These are phyloP conservation scores for Anabas testudineus DNA, from an alignment of 2,797 vertebrate species.

Conservation along the genomic window DNA sequence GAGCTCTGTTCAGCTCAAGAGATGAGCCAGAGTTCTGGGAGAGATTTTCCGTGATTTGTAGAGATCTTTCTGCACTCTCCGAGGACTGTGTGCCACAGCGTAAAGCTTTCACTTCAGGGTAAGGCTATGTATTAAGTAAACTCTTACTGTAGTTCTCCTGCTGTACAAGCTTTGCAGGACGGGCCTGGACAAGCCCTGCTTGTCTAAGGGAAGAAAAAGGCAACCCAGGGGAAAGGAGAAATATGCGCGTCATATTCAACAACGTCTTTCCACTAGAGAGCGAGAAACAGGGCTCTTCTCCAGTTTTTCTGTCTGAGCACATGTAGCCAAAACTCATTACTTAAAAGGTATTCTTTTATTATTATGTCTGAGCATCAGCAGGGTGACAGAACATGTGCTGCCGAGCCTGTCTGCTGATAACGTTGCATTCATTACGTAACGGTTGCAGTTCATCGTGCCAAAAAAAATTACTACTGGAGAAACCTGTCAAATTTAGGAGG, in stretches of 20 bases:
- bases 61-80: neutral
- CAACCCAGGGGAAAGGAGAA: constrained; percentile 30
- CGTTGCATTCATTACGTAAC: neutral
- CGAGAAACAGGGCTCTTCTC: constrained; percentile 37
- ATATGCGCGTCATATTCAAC: constrained; percentile 33
- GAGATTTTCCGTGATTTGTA: neutral
- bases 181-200: constrained; percentile 62
- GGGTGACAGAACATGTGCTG: constrained; percentile 4
- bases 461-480: neutral
- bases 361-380: neutral
- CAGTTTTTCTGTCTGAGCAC: neutral
- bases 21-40: constrained; percentile 6
- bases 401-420: constrained; percentile 10
- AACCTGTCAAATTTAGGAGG: no score
- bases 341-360: no score
- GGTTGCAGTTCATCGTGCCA: neutral
- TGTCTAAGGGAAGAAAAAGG: constrained; percentile 40
- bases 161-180: constrained; percentile 39
- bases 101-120: constrained; percentile 8
- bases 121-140: constrained; percentile 24
- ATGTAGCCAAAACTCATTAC: neutral
- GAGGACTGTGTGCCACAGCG: constrained; percentile 1
- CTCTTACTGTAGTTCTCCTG: constrained; percentile 37
- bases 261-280: constrained; percentile 1
- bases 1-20: neutral